Base-by-base conservation (phyloP, 2,797 vertebrate species). In the Mustela erminea region DNA sequence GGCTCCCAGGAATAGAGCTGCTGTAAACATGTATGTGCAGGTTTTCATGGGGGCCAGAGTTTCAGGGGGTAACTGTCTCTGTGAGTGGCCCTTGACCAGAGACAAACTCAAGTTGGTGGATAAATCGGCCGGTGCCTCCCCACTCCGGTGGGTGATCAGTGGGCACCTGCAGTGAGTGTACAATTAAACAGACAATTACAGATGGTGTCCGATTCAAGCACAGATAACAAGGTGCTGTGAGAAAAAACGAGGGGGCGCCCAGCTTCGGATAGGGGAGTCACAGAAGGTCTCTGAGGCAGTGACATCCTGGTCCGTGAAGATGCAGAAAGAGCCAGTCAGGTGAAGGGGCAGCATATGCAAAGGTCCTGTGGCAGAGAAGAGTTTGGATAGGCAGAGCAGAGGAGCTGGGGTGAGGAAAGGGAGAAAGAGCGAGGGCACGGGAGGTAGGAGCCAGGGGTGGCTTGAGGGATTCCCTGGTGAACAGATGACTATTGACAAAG, bases 351-450 rank as follows among this genome's bases (percentile, higher is more conserved):
- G 41, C 17, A 7, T 0, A 1, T 32, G 70, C 94, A 90, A 58
- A 94, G 87, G 80, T 23, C 91, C 92, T 54, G 85, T 2, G 80
- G 85, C 49, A 20, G 66, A 35, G n/a, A 18, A 80, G 82, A 93
- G 60, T 35, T 54, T 49, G 35, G 29, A 4, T 13, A 25, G 49
- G 43, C 3, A 2, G 35, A 35, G 27, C 23, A 20, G 23, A 7
- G 20, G 11, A 27, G 38, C 78, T 43, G 46, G 46, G 54, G 12
- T 12, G 4, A 29, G n/a, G 27, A n/a, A 29, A 5, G 29, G 27
- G 21, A 10, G 23, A 35, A 27, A 64, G 25, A 23, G 23, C 0
- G 15, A 64, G 68, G 60, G 12, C 68, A 6, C 1, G 23, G 58
- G 68, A 74, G 8, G 58, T 1, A 13, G 68, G 21, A 3, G 35